Evolutionary conservation across 37 sponge, comb jelly and placozoan species (phyloP).

Genomic region (Hormiphora californensis): DNA sequence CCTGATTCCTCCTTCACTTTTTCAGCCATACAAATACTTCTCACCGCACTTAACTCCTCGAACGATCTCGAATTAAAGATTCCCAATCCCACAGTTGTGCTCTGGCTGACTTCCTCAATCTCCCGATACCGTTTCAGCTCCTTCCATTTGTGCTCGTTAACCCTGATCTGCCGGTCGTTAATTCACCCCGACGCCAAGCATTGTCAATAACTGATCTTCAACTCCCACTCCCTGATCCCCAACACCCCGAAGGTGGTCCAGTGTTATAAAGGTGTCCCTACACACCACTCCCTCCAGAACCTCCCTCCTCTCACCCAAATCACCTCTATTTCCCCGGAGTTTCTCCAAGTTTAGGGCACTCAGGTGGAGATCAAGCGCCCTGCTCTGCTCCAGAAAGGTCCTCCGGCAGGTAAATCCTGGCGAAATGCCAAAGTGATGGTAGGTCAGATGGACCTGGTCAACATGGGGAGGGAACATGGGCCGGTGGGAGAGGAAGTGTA

Average conservation of each 20-base stretch:
- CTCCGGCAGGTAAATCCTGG: not conserved
- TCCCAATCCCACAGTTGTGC: not conserved
- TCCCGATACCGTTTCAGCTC: not conserved
- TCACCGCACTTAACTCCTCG: constrained; percentile 25
- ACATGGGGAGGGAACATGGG: not conserved
- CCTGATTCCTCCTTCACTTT: constrained; percentile 41
- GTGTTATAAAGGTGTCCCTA: not conserved
- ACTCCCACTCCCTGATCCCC: not conserved
- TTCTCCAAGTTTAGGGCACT: not conserved
- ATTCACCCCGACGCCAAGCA: not conserved
- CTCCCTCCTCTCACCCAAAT: not conserved
- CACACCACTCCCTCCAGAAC: constrained; percentile 18
- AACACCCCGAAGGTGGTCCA: not conserved
- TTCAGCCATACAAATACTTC: not conserved
- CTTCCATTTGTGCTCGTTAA: not conserved
- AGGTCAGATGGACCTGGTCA: not conserved
- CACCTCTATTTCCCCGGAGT: not conserved
- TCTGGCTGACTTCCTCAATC: not conserved
- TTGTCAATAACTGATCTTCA: not conserved
- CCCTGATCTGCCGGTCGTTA: not conserved
- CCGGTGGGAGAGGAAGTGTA: not conserved
- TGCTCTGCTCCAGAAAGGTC: constrained; percentile 25
- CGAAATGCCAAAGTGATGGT: not conserved
- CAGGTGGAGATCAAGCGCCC: not conserved
- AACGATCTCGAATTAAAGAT: too few relatives aligned